phyloP scores from a whole-genome alignment of 2,113 vertebrate species.

The Orthonyx spaldingii region DNA sequence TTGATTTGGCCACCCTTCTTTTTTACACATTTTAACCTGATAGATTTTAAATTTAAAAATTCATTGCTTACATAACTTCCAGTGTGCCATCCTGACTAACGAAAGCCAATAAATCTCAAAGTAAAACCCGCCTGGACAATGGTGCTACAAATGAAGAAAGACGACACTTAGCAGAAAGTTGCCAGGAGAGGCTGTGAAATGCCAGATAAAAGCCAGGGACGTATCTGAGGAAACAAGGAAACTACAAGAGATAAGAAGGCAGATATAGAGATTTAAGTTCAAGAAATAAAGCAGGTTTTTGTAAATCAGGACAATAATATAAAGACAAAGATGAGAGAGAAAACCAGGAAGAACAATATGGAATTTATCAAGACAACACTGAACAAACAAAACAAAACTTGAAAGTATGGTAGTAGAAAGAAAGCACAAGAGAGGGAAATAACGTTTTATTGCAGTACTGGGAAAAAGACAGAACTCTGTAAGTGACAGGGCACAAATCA shows the following conservation, averaged over 20 bases:
- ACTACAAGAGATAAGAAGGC: constrained; percentile 8
- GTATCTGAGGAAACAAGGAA: constrained; percentile 18
- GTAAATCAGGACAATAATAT: constrained; percentile 1
- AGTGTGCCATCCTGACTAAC: neutral
- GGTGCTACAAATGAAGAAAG: constrained; percentile 10
- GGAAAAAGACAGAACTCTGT: neutral
- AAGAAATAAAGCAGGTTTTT: constrained; percentile 25
- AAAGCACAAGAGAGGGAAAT: constrained; percentile 19
- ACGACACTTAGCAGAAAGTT: constrained; percentile 20
- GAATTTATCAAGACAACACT: constrained; percentile 12
- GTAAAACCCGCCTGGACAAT: neutral
- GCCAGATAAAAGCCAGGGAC: constrained; percentile 22
- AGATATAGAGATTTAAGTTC: constrained; percentile 1
- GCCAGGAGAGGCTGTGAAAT: constrained; percentile 24
- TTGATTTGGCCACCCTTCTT: neutral
- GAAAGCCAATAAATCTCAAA: neutral
- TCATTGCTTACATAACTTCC: neutral
- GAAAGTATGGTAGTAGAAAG: constrained; percentile 9
- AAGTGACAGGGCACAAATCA: constrained; percentile 49
- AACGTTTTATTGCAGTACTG: neutral
- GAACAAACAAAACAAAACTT: constrained; percentile 38
- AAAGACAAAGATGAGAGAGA: neutral
- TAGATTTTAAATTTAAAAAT: neutral
- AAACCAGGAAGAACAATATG: constrained; percentile 30
- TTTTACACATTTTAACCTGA: neutral